These are phyloP conservation scores for Liopterus haemorrhoidalis DNA, from an alignment of 2,888 invertebrate species.

Conservation along the genomic window DNA sequence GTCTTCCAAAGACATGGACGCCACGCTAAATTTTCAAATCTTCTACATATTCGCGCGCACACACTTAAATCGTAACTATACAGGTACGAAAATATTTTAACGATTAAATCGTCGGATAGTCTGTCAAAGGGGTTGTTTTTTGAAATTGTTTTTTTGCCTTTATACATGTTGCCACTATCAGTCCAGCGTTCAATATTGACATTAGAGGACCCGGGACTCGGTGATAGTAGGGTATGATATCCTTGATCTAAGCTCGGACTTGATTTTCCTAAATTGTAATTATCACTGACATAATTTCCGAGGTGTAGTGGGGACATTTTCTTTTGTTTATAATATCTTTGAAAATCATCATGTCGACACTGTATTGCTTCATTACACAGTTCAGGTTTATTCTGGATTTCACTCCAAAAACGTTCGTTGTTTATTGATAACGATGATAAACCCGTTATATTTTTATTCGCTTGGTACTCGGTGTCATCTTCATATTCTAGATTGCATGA, in stretches of 20 bases:
- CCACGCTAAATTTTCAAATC: constrained; percentile 74
- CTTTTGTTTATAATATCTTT: constrained; percentile 20
- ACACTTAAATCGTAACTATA: constrained; percentile 65
- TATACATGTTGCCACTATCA: constrained; percentile 40
- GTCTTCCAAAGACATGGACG: constrained; percentile 68
- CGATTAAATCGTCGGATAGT: constrained; percentile 61
- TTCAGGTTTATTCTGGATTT: constrained; percentile 30
- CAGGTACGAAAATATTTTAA: constrained; percentile 65
- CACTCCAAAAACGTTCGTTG: constrained; percentile 44
- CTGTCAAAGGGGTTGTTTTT: constrained; percentile 53
- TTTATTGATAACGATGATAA: constrained; percentile 42
- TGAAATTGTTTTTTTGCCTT: constrained; percentile 38
- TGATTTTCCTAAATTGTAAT: constrained; percentile 47
- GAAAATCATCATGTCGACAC: constrained; percentile 25
- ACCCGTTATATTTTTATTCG: constrained; percentile 41
- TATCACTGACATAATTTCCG: constrained; percentile 42
- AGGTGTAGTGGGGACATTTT: constrained; percentile 29
- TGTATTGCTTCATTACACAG: constrained; percentile 26
- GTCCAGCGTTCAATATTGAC: constrained; percentile 44
- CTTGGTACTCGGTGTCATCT: no score
- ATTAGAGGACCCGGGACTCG: constrained; percentile 48
- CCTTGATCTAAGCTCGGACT: constrained; percentile 73
- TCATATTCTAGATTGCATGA: no score
- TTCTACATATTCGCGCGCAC: constrained; percentile 68
- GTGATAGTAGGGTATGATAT: constrained; percentile 69